phyloP scores from a whole-genome alignment of 2,113 vertebrate species.

The Caloenas nicobarica region DNA sequence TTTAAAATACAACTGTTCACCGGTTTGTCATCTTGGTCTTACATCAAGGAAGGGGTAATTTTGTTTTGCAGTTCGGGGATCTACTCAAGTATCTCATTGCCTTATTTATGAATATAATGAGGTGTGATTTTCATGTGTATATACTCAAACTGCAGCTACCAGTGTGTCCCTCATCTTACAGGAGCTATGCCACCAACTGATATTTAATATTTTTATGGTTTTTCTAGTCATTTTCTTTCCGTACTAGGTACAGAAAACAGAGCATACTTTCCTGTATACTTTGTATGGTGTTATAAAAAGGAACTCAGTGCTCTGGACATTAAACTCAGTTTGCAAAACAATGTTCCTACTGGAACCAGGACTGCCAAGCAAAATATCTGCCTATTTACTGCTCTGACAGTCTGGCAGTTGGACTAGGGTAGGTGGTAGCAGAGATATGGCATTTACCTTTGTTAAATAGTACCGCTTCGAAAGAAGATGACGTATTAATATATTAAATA shows the following conservation, averaged over 20 bases:
- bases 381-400: neutral
- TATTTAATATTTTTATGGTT: neutral
- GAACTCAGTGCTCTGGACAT: neutral
- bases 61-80: neutral
- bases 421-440: neutral
- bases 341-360: neutral
- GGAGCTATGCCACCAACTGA: neutral
- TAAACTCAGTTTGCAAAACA: slow-evolving; percentile 4
- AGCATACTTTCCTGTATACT: neutral
- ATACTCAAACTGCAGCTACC: neutral
- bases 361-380: slow-evolving; percentile 27
- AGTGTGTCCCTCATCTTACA: neutral
- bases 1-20: neutral
- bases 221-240: neutral
- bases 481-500: neutral
- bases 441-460: neutral
- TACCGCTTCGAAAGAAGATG: neutral
- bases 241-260: neutral
- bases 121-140: neutral
- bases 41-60: neutral
- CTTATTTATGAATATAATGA: neutral
- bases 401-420: neutral
- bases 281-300: neutral
- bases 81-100: neutral
- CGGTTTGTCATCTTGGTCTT: neutral